Evolutionary conservation across 1,140 invertebrate species (phyloP).

Genomic region (Zaprionus capensis): DNA sequence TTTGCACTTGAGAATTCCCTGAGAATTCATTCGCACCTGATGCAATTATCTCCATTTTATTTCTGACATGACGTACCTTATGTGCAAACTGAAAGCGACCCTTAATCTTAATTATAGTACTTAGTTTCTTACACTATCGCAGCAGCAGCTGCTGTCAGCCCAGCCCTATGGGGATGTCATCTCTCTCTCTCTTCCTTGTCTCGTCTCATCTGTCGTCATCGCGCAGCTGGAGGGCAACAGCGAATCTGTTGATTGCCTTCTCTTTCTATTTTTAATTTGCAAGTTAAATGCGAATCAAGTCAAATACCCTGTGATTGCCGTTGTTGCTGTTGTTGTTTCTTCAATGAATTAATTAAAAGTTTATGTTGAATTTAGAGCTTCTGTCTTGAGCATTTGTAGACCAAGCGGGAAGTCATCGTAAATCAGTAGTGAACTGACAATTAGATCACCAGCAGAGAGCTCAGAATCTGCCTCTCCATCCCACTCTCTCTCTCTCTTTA

Average conservation of each 20-base stretch:
- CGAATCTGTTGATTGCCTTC: slow-evolving; percentile 3
- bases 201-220: slow-evolving; percentile 14
- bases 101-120: slow-evolving; percentile 25
- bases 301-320: slow-evolving; percentile 11
- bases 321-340: background rate
- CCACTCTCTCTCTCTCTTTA: background rate
- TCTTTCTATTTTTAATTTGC: slow-evolving; percentile 66
- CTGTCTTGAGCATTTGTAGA: slow-evolving; percentile 39
- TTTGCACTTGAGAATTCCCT: background rate
- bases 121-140: background rate
- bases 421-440: slow-evolving; percentile 32
- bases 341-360: slow-evolving; percentile 58
- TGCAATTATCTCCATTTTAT: background rate
- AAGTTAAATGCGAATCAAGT: slow-evolving; percentile 63
- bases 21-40: background rate
- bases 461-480: background rate
- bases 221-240: slow-evolving; percentile 52
- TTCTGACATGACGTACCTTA: background rate
- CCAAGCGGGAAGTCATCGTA: slow-evolving; percentile 29
- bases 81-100: background rate
- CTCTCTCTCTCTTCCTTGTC: background rate
- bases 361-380: slow-evolving; percentile 43
- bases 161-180: slow-evolving; percentile 34
- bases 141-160: slow-evolving; percentile 23
- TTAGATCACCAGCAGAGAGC: slow-evolving; percentile 34